Evolutionary conservation across 2,888 invertebrate genomes (phyloP).

Genomic region (Sinodicranocentrus sp.): DNA sequence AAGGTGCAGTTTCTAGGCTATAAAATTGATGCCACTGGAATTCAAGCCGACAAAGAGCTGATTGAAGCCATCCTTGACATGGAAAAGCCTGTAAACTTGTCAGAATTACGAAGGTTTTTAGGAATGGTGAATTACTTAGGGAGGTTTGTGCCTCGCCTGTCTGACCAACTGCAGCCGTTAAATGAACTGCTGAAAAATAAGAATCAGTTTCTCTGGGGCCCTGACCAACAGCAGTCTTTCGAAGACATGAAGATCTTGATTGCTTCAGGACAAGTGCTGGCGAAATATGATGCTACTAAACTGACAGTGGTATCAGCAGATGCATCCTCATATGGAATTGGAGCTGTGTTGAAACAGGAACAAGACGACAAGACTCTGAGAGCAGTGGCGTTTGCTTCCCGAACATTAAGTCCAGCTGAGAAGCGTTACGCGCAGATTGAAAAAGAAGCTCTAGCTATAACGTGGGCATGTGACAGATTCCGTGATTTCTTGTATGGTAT

Average conservation of each 20-base stretch:
- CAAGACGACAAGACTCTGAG: constrained; percentile 72
- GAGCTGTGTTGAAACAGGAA: constrained; percentile 77
- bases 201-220: constrained; percentile 2
- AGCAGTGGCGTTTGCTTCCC: constrained; percentile 78
- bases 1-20: constrained; percentile 77
- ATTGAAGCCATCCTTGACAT: constrained; percentile 77
- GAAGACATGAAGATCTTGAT: constrained; percentile 76
- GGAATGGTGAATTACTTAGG: constrained; percentile 78
- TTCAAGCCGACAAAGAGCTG: constrained; percentile 77
- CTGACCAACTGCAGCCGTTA: constrained; percentile 76
- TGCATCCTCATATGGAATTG: constrained; percentile 77
- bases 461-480: constrained; percentile 77
- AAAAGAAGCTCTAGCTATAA: constrained; percentile 78
- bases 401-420: constrained; percentile 77
- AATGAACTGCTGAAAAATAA: constrained; percentile 70
- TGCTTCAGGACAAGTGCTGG: constrained; percentile 76
- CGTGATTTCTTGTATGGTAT: constrained; percentile 77
- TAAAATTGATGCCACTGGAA: constrained; percentile 77
- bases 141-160: constrained; percentile 77
- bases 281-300: constrained; percentile 76
- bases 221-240: constrained; percentile 69
- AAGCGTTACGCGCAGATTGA: constrained; percentile 78
- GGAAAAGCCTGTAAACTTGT: constrained; percentile 74
- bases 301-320: constrained; percentile 76
- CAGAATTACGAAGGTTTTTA: constrained; percentile 76